Percentiles rank a stretch among this genome's conserved stretches.
Evolutionary conservation across 2,888 invertebrate genomes (phyloP).

Genomic region (Agriopis leucophaearia): DNA sequence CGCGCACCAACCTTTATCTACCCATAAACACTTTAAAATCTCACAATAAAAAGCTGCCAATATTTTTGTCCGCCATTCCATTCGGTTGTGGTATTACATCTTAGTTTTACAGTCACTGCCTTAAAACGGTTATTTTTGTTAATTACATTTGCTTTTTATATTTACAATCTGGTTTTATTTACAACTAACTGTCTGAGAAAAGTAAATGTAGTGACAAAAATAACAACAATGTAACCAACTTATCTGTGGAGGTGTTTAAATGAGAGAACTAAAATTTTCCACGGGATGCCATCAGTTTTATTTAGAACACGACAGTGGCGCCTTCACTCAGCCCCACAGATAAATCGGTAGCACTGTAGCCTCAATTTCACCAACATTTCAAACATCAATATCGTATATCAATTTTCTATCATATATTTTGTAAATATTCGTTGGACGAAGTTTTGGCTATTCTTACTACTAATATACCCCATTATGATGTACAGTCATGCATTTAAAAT

Average conservation of each 20-base stretch:
- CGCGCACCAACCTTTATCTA: neutral
- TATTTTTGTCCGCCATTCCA: slow-evolving; percentile 26
- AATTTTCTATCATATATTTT: neutral
- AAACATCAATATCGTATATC: neutral
- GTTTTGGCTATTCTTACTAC: slow-evolving; percentile 23
- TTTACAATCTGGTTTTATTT: slow-evolving; percentile 76
- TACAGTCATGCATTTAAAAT: neutral
- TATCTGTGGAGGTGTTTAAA: neutral
- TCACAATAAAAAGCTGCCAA: neutral
- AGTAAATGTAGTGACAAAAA: slow-evolving; percentile 83
- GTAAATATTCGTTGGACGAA: slow-evolving; percentile 15
- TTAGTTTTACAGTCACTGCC: slow-evolving; percentile 45
- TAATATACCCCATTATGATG: slow-evolving; percentile 42
- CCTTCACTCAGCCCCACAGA: neutral
- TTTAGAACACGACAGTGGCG: neutral
- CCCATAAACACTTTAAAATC: neutral
- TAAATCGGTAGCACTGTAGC: slow-evolving; percentile 29
- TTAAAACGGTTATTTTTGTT: slow-evolving; percentile 75
- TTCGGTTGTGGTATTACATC: slow-evolving; percentile 40
- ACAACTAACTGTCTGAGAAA: slow-evolving; percentile 80
- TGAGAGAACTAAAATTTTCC: neutral
- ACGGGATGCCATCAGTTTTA: neutral
- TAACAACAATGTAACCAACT: slow-evolving; percentile 51
- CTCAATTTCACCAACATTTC: slow-evolving; percentile 20
- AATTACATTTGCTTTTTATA: slow-evolving; percentile 83